A percentile compares a stretch with the other conserved stretches of the same genome.
Conservation (phyloP, 2,113 vertebrate species). For the Haplochromis vanheusdeni region DNA sequence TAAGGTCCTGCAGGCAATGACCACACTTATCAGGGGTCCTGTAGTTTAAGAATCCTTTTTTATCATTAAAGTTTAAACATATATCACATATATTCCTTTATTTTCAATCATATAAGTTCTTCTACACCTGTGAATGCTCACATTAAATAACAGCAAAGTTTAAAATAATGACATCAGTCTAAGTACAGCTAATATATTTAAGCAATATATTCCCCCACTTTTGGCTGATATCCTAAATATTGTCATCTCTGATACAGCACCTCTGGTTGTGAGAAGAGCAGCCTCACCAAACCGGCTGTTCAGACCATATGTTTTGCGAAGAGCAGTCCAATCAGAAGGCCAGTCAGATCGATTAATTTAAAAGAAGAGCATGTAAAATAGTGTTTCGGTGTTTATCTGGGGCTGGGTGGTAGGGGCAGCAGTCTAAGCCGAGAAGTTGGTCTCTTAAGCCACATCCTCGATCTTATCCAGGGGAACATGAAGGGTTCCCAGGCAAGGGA, state of each 20-base stretch:
- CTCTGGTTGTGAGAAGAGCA: background rate
- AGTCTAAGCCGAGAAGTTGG: background rate
- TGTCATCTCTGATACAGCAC: background rate
- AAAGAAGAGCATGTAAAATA: fast-evolving
- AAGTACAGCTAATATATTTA: background rate
- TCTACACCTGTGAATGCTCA: fast-evolving
- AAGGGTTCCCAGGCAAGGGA: background rate
- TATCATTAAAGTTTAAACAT: background rate
- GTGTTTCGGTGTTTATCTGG: background rate
- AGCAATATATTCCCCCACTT: too few species aligned
- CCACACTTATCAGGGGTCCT: background rate
- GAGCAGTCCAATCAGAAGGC: background rate
- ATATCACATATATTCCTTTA: background rate
- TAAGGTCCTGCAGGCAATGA: background rate
- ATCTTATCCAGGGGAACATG: background rate
- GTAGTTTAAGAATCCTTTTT: background rate
- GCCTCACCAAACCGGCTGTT: background rate
- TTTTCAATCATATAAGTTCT: background rate
- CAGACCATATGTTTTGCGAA: background rate
- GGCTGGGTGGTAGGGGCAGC: background rate
- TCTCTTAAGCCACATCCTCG: background rate
- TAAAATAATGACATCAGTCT: background rate
- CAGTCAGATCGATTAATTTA: background rate
- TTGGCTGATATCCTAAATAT: background rate
- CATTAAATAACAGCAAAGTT: background rate